Base-by-base conservation (phyloP, 2,113 vertebrate species). In the Trinectes maculatus region DNA sequence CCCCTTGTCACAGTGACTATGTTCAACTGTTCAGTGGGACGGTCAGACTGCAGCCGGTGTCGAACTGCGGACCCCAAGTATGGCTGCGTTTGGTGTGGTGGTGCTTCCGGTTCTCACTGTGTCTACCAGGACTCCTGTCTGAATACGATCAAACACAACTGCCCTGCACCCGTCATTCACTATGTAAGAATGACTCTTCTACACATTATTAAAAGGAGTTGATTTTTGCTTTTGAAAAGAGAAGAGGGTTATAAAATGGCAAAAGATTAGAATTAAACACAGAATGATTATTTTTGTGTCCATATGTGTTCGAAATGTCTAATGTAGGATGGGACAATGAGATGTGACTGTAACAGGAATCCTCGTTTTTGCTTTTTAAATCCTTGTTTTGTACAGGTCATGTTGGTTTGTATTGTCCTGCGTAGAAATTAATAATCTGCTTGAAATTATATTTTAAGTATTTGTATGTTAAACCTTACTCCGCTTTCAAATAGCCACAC, bases 11-110 rank as follows among this genome's bases (percentile, higher is more conserved):
- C 90, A 99, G 98, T 99, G 82, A 94, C 92, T 4, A 86, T 99
- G 37, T 99, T 98, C 75, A 96, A 98, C 80, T 99, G 98, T 61
- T 96, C 96, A 0, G 96, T 98, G 92, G 96, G 96, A 13, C 94
- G 95, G 0, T 90, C 87, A 0, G 98, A 99, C 87, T 99, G 97
- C 80, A 99, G 98, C 90, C 96, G 92, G 40, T 99, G 98, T 87
- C 96, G 95, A 22, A 98, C 96, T 0, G 96, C 96, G 3, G 85
- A 91, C 66, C 90, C 84, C 1, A 94, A 94, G 65, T 98, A 96
- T 1, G 91, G 86, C 77, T 99, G 98, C 1, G 96, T 96, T 49
- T 99, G 98, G 98, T 99, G 98, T 15, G 92, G 94, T 12, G 92
- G 92, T 2, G 71, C 84, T 0, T 64, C 84, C 0, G 83, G 34